Base-by-base conservation (phyloP, 2,797 vertebrate species). In the Tapirus indicus region DNA sequence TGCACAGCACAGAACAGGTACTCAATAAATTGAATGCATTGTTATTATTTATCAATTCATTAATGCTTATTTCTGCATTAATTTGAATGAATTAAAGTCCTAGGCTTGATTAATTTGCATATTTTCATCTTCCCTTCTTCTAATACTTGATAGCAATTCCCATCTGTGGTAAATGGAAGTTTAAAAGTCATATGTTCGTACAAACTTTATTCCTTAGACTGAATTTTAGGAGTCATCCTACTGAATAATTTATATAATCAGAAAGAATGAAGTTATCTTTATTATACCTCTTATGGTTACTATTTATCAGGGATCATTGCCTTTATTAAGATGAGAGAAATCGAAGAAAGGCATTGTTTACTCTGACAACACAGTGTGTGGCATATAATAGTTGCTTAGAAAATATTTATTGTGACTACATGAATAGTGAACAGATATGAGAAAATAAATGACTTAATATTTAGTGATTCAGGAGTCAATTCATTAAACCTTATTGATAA, bases 221-320 rank as follows among this genome's bases (percentile, higher is more conserved):
- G 56, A 90, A 94, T 88, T 98, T 97, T 88, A 96, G 89, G 64
- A 95, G 95, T 93, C 92, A 89, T 97, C 56, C 86, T 92, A 89
- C 94, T 97, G 69, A 97, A 93, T 97, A 98, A 90, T 94, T 96
- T 91, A 97, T 74, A 96, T 93, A 96, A 88, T 88, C 93, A 94
- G 95, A 97, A 98, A 98, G 95, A 97, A 98, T 95, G 80, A 80
- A 87, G 7, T 62, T 96, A 62, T 91, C 92, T 88, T 88, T 94
- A 97, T 97, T 94, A 97, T 85, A 88, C 69, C 77, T 87, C 88
- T 3, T 91, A 56, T 74, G 95, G 92, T 98, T 95, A 47, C 56
- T 97, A 92, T 85, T 96, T 93, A 93, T 93, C 72, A n/a, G 52
- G 29, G 29, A 71, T 58, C 52, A 49, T 0, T 94, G n/a, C 32